Evolutionary conservation across 2,113 vertebrate species (phyloP).

Genomic region (Python bivittatus): DNA sequence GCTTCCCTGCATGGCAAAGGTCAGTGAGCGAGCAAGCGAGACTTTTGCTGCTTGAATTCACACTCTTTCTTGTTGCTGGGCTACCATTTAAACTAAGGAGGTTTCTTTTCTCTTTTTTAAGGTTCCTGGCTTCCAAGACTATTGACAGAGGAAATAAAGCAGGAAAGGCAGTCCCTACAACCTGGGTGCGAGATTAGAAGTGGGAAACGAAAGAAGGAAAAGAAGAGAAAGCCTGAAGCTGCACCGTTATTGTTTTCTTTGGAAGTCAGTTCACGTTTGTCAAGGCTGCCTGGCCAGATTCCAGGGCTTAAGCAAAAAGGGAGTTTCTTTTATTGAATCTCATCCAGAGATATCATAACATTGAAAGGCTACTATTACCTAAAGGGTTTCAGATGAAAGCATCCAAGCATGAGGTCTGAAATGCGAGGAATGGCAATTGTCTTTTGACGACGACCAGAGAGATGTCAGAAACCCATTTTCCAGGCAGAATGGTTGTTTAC

Average conservation of each 20-base stretch:
- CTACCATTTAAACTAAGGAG: slow-evolving; percentile 57
- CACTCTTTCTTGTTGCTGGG: slow-evolving; percentile 30
- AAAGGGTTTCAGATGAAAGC: slow-evolving; percentile 77
- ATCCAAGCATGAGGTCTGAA: slow-evolving; percentile 74
- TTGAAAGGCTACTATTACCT: slow-evolving; percentile 81
- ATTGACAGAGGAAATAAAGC: slow-evolving; percentile 29
- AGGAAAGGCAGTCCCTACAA: slow-evolving; percentile 56
- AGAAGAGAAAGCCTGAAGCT: slow-evolving; percentile 34
- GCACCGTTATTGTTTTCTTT: slow-evolving; percentile 67
- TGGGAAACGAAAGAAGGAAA: slow-evolving; percentile 55
- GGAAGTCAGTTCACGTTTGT: slow-evolving; percentile 68
- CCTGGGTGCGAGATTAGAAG: slow-evolving; percentile 63
- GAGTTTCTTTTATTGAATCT: slow-evolving; percentile 84
- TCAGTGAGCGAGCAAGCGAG: slow-evolving; percentile 59
- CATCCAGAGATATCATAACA: slow-evolving; percentile 84
- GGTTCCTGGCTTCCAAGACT: slow-evolving; percentile 44
- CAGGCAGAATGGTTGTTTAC: slow-evolving; percentile 70
- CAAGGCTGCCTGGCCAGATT: slow-evolving; percentile 70
- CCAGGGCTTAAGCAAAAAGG: slow-evolving; percentile 77
- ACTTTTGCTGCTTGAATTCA: slow-evolving; percentile 20
- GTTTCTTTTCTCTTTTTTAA: slow-evolving; percentile 46
- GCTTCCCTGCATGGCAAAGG: slow-evolving; percentile 75
- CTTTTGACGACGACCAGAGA: slow-evolving; percentile 64
- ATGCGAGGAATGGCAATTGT: slow-evolving; percentile 73
- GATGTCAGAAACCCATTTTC: slow-evolving; percentile 66